Base-by-base conservation (phyloP, 1,140 invertebrate genomes). In the Nebria ingens region DNA sequence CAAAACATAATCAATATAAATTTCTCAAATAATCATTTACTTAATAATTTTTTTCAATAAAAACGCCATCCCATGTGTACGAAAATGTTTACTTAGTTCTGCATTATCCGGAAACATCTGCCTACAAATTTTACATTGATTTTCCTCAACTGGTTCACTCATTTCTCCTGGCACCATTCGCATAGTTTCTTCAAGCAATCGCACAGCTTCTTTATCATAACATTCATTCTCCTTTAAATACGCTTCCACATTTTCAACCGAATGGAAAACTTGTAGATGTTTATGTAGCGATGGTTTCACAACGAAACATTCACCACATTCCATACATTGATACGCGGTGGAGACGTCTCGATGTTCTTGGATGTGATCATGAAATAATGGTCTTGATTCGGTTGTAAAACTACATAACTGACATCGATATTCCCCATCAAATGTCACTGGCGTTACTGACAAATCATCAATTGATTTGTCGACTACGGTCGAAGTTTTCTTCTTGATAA, bases 51-150 rank as follows among this genome's bases (percentile, higher is more conserved):
- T 76, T 63, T 72, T 74, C 60, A 71, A 75, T 2, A 84, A 62
- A 65, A 84, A 84, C 2, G 82, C 81, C 81, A 83, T 84, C 1
- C 82, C 82, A 65, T 84, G 83, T 20, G 78, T 74, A 60, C 82
- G 71, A 21, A 80, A 76, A 64, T 84, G 83, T 67, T 81, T 83
- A 59, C 75, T 70, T 56, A 78, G 68, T 52, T 77, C 75, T 22
- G 76, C 70, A 1, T 69, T 60, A 61, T 77, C 69, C 19, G 77
- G 71, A 66, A 82, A 84, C 54, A 79, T 69, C 34, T 79, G 75
- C 63, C 72, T 74, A 61, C 83, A 85, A 56, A 84, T 80, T 61
- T 73, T 71, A 60, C 83, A 85, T 62, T 84, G 80, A 68, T 84
- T 83, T 59, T 79, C 74, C 55, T 66, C 61, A 20, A 79, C 67